Conservation (phyloP, 2,888 invertebrate species). For the Ischnura elegans region DNA sequence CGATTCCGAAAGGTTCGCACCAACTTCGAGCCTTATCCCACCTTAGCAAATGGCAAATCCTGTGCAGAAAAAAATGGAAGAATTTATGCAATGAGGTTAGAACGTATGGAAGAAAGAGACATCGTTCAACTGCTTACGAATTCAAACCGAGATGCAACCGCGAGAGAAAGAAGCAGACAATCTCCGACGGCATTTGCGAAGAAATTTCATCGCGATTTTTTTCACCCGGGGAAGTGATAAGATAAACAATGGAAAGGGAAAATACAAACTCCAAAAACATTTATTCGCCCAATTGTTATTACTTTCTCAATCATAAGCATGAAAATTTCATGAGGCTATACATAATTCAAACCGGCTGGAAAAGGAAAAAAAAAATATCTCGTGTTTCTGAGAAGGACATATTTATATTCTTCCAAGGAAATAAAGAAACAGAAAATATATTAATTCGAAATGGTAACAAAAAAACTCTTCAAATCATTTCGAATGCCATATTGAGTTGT, state of each 20-base stretch:
- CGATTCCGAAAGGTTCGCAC: too few relatives aligned
- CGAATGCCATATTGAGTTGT: neutral
- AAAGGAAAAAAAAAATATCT: conserved; percentile 52
- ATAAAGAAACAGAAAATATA: conserved; percentile 5
- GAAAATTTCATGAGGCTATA: conserved; percentile 62
- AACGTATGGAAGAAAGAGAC: too few relatives aligned
- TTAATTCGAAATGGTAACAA: conserved; percentile 1
- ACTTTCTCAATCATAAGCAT: conserved; percentile 64
- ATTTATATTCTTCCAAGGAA: neutral
- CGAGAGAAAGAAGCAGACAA: neutral
- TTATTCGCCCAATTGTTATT: conserved; percentile 64
- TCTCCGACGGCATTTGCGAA: neutral
- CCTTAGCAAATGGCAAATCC: too few relatives aligned
- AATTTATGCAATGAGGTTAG: too few relatives aligned
- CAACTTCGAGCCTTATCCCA: too few relatives aligned
- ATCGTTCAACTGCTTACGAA: neutral
- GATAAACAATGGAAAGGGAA: conserved; percentile 28
- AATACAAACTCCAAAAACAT: conserved; percentile 27
- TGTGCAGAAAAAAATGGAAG: too few relatives aligned
- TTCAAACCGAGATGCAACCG: neutral
- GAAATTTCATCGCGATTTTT: neutral
- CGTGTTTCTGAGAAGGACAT: too few relatives aligned
- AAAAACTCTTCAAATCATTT: conserved; percentile 27
- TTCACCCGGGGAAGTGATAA: neutral
- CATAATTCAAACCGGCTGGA: conserved; percentile 45